Conservation (phyloP, 1,140 invertebrate species). For the Drosophila lacteicornis region DNA sequence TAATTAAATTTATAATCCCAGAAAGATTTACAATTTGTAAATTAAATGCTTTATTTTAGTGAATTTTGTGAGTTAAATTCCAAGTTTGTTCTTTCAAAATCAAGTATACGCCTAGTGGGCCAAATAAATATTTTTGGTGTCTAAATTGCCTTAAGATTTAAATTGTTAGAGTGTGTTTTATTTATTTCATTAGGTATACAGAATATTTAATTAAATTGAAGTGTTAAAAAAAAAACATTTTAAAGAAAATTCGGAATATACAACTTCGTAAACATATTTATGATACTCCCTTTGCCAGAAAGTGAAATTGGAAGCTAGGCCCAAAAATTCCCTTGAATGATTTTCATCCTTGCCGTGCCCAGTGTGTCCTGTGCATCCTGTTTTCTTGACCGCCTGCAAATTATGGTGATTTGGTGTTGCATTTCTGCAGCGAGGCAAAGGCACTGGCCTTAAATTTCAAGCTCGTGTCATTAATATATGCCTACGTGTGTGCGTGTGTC, state of each 20-base stretch:
- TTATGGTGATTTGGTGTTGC: conserved; percentile 21
- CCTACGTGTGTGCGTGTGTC: conserved; percentile 18
- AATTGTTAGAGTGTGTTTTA: no score
- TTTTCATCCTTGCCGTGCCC: conserved; percentile 6
- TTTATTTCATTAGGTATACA: no score
- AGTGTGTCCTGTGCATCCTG: background rate
- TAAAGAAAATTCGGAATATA: no score
- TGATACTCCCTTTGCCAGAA: conserved; percentile 1
- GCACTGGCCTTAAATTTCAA: conserved; percentile 48
- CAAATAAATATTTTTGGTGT: no score
- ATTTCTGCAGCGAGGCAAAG: background rate
- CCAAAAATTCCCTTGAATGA: conserved; percentile 2
- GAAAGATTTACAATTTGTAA: no score
- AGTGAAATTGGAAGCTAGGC: conserved; percentile 20
- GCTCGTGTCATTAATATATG: conserved; percentile 54
- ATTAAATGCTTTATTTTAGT: no score
- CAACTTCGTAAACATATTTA: background rate
- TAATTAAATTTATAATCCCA: no score
- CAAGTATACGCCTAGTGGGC: background rate
- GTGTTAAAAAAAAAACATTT: no score
- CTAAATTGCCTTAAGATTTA: background rate
- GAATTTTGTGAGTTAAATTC: no score
- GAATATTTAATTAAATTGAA: no score
- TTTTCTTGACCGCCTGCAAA: background rate
- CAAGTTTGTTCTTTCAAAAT: background rate